Base-by-base conservation (phyloP, 2,888 invertebrate species). In the Trichacis sp. region DNA sequence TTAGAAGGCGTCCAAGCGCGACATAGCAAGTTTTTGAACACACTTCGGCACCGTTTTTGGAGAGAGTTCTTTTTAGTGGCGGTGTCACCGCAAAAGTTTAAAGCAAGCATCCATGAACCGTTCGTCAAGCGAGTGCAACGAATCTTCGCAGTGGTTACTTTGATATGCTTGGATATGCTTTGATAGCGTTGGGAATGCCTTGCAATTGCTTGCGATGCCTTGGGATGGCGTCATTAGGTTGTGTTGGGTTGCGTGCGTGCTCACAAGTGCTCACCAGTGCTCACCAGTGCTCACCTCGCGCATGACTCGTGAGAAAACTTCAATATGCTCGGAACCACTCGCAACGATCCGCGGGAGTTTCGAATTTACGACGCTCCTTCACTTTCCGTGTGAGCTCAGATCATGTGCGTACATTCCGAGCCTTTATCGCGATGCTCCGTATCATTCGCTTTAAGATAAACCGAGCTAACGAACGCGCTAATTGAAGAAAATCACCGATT, bases 21-120 rank as follows among this genome's bases (percentile, higher is more conserved):
- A n/a, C 8, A 24, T 24, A 24, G 4, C 24, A 24, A 24, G 24
- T 24, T 24, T 24, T 5, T 8, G 24, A 5, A 5, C 24, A 24
- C 5, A 43, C 17, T 19, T 14, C 12, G 12, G 24, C 14, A 3
- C 1, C 12, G 46, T 29, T 18, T 24, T 20, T 14, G 15, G 12
- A 11, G 9, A 12, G 14, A 40, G 43, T 55, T 43, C 40, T 18
- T 64, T 56, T 55, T 59, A 56, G 59, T 24, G 58, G 56, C 55
- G 38, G 30, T 40, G 47, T 64, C 60, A 48, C 40, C 33, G 14
- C 18, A 29, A 50, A 59, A n/a, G n/a, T n/a, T n/a, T n/a, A n/a
- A n/a, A 55, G 33, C 38, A 45, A 50, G 43, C 46, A 38, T 49
- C n/a, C 43, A 36, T 43, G 24, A 3, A 24, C 3, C 24, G 24